These are phyloP conservation scores for Colaptes auratus DNA, from an alignment of 2,113 vertebrate genomes.

Conservation along the genomic window DNA sequence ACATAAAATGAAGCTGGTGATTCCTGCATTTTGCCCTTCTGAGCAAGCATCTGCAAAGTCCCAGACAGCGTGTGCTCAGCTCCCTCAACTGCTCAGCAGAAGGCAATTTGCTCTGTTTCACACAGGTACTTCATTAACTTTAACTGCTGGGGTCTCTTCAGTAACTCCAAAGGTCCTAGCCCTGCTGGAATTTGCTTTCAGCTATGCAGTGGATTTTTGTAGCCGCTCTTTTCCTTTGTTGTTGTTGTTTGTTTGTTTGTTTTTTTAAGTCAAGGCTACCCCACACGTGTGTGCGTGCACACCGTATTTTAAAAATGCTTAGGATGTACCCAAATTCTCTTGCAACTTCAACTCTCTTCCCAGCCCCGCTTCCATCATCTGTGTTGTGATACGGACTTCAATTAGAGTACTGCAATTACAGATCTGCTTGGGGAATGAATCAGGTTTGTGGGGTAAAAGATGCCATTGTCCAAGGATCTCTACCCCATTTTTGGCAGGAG, in stretches of 20 bases:
- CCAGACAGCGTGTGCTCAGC: neutral
- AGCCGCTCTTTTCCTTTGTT: neutral
- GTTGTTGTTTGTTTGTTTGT: too few relatives aligned
- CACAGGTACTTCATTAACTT: neutral
- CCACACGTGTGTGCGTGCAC: neutral
- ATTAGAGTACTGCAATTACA: constrained; percentile 63
- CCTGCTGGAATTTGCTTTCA: neutral
- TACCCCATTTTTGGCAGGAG: constrained; percentile 14
- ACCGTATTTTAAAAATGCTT: neutral
- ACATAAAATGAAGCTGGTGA: neutral
- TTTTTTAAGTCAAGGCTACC: neutral
- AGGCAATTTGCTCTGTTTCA: neutral
- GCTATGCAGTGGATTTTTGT: neutral
- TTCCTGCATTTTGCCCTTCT: neutral
- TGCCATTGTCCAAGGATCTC: constrained; percentile 32
- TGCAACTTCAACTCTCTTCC: constrained; percentile 23
- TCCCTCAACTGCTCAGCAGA: neutral
- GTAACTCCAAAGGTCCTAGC: neutral
- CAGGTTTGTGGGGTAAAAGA: constrained; percentile 47
- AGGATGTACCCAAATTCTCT: constrained; percentile 10
- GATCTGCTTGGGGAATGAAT: constrained; percentile 44
- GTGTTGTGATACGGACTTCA: constrained; percentile 32
- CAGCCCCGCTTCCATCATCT: neutral
- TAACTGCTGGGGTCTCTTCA: neutral
- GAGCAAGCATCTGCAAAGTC: neutral